Evolutionary conservation across 2,113 vertebrate species (phyloP), one percentile per base, ranked within the genome.

Genomic region (Eupsittula cactorum): DNA sequence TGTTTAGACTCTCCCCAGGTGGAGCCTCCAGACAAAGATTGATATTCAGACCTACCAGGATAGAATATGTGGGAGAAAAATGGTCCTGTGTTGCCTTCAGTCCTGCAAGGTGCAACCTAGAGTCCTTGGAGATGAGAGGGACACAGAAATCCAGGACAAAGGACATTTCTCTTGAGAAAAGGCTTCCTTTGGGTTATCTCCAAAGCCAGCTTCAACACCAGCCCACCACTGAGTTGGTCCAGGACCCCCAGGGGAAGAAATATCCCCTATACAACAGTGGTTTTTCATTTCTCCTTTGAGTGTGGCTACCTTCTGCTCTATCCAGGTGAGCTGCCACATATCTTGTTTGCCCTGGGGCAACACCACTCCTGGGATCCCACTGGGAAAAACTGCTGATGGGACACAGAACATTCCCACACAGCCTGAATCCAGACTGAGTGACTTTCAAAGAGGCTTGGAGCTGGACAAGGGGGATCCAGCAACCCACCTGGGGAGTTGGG

Each of bases 341-440:
- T 37, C 25, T 65, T 5, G 5, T 60, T 25, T 65, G 25, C 23
- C 19, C 24, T 49, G 27, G 50, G 63, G 37, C 41, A 79, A 19
- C 41, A 37, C 5, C 14, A 47, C 0, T 0, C 11, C 47, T 76
- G 24, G 50, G 41, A 63, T 67, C 57, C 50, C 0, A 0, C 33
- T 2, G 2, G 77, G 28, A 60, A 35, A 14, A 44, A 23, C n/a
- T 80, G 42, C 42, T 80, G 33, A 16, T 71, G 62, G n/a, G 18
- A 71, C 19, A 16, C 0, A 0, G 0, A 3, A 13, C 55, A 10
- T 83, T 11, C 63, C 31, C 86, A 44, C 47, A 35, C 31, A 60
- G 47, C 42, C n/a, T 2, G 1, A 11, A 55, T 37, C 16, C 1
- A 2, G 52, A 31, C 21, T 73, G 73, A 76, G 23, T 82, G 82